Conservation (phyloP, 2,888 invertebrate genomes). For the Tetragonula carbonaria region DNA sequence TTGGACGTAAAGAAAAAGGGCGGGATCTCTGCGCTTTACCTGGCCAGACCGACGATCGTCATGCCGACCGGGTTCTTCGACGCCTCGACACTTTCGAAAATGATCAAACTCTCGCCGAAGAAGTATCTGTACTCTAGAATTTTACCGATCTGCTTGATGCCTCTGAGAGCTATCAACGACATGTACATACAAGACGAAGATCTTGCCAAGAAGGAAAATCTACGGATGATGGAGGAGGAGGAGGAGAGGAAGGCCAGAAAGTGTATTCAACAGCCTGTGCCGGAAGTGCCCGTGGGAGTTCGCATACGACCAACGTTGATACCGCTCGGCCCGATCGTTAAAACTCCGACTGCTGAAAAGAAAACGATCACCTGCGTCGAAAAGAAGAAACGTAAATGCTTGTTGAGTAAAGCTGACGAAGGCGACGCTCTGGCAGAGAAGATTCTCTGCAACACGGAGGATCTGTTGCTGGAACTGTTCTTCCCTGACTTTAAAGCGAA, state of each 20-base stretch:
- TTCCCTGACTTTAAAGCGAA: conserved; percentile 67
- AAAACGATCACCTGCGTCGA: conserved; percentile 66
- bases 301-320: conserved; percentile 73
- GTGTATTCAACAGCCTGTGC: conserved; percentile 51
- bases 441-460: conserved; percentile 74
- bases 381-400: conserved; percentile 67
- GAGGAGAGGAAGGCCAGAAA: background rate
- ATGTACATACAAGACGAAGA: conserved; percentile 61
- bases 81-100: conserved; percentile 62
- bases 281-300: conserved; percentile 62
- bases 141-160: conserved; percentile 75
- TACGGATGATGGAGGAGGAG: accelerated
- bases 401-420: conserved; percentile 59
- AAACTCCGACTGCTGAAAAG: conserved; percentile 71
- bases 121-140: conserved; percentile 78
- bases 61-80: background rate
- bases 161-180: conserved; percentile 79
- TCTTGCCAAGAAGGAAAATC: background rate
- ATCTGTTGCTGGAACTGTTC: conserved; percentile 77
- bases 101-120: conserved; percentile 78
- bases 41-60: conserved; percentile 31
- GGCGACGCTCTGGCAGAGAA: conserved; percentile 67
- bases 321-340: conserved; percentile 79
- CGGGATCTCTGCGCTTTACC: conserved; percentile 46
- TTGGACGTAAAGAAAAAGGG: conserved; percentile 74